Evolutionary conservation across 2,797 vertebrate species (phyloP).

Genomic region (Mico argentatus): DNA sequence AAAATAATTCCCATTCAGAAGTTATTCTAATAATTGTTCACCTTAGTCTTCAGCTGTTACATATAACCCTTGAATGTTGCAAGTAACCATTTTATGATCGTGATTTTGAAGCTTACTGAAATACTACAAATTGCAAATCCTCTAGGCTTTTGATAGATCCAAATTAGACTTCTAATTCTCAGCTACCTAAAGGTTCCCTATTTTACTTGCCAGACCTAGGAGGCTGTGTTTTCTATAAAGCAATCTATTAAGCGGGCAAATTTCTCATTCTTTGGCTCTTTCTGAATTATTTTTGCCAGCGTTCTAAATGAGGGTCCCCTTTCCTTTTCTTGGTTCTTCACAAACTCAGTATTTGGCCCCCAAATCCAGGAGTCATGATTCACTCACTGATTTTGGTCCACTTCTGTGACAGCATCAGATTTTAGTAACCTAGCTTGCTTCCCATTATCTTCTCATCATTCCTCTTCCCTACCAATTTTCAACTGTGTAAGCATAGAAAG

Average conservation of each 20-base stretch:
- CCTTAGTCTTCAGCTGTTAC: background rate
- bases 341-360: background rate
- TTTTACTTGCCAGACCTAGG: background rate
- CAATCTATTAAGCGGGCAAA: background rate
- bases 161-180: background rate
- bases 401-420: background rate
- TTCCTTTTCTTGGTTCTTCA: background rate
- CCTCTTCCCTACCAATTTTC: background rate
- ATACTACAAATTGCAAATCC: background rate
- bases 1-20: background rate
- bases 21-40: background rate
- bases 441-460: background rate
- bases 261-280: background rate
- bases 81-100: background rate
- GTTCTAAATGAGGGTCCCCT: background rate
- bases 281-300: background rate
- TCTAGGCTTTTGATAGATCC: background rate
- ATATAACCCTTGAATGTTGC: background rate
- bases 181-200: background rate
- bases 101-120: background rate
- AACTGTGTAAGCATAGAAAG: background rate
- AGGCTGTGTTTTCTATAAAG: background rate
- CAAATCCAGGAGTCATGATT: background rate
- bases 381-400: background rate
- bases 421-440: background rate